A percentile compares a stretch with the other conserved stretches of the same genome.
These are phyloP conservation scores for Archaeoteleia sp. DNA, from an alignment of 2,888 invertebrate genomes.

Conservation along the genomic window DNA sequence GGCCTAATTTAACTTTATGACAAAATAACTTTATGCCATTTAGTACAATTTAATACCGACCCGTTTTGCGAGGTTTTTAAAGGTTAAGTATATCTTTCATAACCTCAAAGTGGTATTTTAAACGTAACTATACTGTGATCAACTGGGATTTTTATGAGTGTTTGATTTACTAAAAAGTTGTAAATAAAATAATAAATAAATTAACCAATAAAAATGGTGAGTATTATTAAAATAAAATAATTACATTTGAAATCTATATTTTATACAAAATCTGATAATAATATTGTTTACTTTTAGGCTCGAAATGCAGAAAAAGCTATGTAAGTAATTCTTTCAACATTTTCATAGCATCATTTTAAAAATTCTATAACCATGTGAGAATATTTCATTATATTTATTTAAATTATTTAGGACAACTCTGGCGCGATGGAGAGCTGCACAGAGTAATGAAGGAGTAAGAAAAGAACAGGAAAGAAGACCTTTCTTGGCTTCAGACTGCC, in stretches of 20 bases:
- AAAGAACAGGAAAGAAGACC: conserved; percentile 91
- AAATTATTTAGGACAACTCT: conserved; percentile 89
- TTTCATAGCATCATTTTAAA: not conserved
- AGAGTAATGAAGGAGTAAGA: conserved; percentile 90
- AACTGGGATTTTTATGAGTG: too few relatives aligned
- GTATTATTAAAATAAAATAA: conserved; percentile 3
- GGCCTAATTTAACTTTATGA: too few relatives aligned
- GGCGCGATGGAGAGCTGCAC: conserved; percentile 98
- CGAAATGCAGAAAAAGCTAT: conserved; percentile 85
- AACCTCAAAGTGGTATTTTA: too few relatives aligned
- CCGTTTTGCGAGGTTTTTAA: too few relatives aligned
- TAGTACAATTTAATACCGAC: too few relatives aligned
- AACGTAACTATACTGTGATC: too few relatives aligned
- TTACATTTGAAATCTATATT: conserved; percentile 16
- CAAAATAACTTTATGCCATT: too few relatives aligned
- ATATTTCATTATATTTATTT: conserved; percentile 46
- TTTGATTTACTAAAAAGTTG: too few relatives aligned
- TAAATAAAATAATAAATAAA: too few relatives aligned
- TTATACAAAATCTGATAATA: too few relatives aligned
- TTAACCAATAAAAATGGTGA: too few relatives aligned
- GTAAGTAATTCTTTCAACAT: conserved; percentile 74
- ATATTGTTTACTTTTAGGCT: conserved; percentile 77
- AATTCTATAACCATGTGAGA: conserved; percentile 8
- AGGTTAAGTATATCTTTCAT: too few relatives aligned
- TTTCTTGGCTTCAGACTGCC: conserved; percentile 96